Evolutionary conservation across 1,140 invertebrate species (phyloP).

Genomic region (Bombus soroeensis): DNA sequence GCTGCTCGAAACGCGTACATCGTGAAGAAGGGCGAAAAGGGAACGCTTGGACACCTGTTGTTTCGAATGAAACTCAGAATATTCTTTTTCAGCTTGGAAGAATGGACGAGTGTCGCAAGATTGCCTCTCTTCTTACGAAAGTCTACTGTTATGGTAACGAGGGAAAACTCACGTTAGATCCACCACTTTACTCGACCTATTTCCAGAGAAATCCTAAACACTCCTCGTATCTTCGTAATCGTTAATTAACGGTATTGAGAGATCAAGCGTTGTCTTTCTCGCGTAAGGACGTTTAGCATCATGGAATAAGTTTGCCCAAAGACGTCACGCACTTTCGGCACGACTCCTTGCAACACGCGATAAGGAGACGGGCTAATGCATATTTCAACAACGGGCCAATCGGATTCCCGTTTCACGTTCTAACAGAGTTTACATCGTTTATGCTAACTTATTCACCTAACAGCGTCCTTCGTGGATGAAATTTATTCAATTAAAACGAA

Average conservation of each 20-base stretch:
- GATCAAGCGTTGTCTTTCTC: not conserved
- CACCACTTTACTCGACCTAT: not conserved
- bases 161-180: not conserved
- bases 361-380: constrained; percentile 30
- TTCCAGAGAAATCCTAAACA: no score
- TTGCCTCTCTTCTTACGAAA: constrained; percentile 1
- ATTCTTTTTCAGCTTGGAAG: not conserved
- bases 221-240: not conserved
- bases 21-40: constrained; percentile 23
- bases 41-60: constrained; percentile 32
- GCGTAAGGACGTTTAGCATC: not conserved
- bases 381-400: constrained; percentile 35
- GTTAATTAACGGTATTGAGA: not conserved
- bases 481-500: constrained; percentile 58
- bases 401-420: constrained; percentile 41
- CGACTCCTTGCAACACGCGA: constrained; percentile 30
- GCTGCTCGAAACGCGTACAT: constrained; percentile 19
- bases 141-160: not conserved
- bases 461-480: constrained; percentile 10
- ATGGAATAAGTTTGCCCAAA: not conserved
- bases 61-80: constrained; percentile 1
- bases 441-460: constrained; percentile 44
- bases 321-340: constrained; percentile 42
- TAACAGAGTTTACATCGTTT: constrained; percentile 46
- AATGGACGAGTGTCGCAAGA: not conserved